These are phyloP conservation scores for Proteles cristata DNA, from an alignment of 2,113 vertebrate genomes.

Conservation along the genomic window DNA sequence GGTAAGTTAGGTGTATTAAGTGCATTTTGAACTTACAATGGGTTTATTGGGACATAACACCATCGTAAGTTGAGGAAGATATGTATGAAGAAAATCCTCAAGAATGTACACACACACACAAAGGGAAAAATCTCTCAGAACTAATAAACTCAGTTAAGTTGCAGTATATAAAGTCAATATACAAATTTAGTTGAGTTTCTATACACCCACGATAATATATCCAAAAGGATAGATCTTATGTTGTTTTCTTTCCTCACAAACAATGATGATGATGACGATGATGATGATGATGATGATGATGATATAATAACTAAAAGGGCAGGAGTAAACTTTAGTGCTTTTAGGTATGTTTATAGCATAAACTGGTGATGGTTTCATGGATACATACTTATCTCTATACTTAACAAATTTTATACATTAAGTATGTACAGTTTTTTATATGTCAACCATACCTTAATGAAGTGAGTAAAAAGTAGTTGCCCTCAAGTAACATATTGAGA, in stretches of 20 bases:
- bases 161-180: background rate
- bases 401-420: background rate
- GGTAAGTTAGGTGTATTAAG: background rate
- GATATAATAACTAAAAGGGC: background rate
- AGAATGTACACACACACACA: background rate
- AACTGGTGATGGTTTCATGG: background rate
- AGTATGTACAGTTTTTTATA: background rate
- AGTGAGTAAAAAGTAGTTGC: background rate
- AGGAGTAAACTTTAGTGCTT: background rate
- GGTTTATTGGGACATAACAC: background rate
- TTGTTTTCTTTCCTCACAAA: background rate
- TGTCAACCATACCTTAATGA: background rate
- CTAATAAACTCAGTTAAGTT: background rate
- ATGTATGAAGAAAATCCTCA: background rate
- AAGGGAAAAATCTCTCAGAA: background rate
- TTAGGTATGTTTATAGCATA: background rate
- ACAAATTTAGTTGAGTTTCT: background rate
- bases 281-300: background rate
- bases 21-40: background rate
- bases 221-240: background rate
- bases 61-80: background rate
- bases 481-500: background rate
- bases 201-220: background rate
- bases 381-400: background rate
- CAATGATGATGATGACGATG: background rate